phyloP scores from a whole-genome alignment of 1,140 invertebrate genomes.

The Drosophila seguyi region DNA sequence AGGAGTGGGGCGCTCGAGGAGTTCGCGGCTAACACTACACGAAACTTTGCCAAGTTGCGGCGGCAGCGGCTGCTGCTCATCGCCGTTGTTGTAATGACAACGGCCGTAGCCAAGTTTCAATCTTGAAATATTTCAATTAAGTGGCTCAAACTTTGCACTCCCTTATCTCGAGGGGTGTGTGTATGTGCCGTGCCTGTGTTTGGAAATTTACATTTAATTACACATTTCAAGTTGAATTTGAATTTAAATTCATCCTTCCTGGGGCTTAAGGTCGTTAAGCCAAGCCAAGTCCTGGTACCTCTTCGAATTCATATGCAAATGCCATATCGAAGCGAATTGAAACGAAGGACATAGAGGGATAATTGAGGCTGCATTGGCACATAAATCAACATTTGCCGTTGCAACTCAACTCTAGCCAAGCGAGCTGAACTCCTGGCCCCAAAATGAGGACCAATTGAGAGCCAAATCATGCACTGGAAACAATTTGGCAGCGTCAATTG shows the following conservation, averaged over 20 bases:
- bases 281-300: constrained; percentile 39
- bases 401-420: constrained; percentile 16
- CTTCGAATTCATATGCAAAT: constrained; percentile 53
- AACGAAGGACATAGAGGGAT: constrained; percentile 38
- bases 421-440: constrained; percentile 23
- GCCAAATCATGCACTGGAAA: constrained; percentile 70
- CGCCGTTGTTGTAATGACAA: constrained; percentile 69
- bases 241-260: constrained; percentile 27
- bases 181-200: constrained; percentile 39
- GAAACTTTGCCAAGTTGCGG: constrained; percentile 57
- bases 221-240: constrained; percentile 73
- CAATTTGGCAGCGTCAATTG: constrained; percentile 57
- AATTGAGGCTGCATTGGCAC: constrained; percentile 67
- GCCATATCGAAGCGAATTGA: constrained; percentile 43
- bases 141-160: constrained; percentile 75
- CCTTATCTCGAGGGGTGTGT: constrained; percentile 24
- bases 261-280: constrained; percentile 56
- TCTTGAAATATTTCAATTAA: constrained; percentile 83
- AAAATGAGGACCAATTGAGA: constrained; percentile 47
- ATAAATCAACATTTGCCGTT: constrained; percentile 71
- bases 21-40: constrained; percentile 38
- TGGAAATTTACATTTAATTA: constrained; percentile 79
- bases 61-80: constrained; percentile 12
- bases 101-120: constrained; percentile 67
- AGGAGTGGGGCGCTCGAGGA: constrained; percentile 18